Evolutionary conservation across 2,113 vertebrate genomes (phyloP), one percentile per base, ranked within the genome.

Genomic region (Orthonyx spaldingii): DNA sequence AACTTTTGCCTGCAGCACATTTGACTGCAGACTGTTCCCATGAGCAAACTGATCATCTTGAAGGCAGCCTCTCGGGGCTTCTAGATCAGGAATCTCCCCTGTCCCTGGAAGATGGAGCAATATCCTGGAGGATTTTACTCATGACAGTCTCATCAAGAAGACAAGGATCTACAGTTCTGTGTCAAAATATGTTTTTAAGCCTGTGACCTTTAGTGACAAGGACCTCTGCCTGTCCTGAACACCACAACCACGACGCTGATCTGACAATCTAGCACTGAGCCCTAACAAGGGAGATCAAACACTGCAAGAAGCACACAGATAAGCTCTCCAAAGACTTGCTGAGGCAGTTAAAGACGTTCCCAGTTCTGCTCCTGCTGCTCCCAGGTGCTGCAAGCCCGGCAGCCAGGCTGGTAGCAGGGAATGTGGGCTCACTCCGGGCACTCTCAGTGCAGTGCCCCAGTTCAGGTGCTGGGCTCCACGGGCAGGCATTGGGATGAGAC

Each of bases 381-480:
- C 17, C 27, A 16, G 50, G 32, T 37, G 60, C 74, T 61, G 44
- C 20, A 32, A 86, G 47, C 61, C 42, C 11, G 0, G 22, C 27
- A 65, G 17, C 37, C 30, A 32, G 44, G 18, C 70, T 33, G 80
- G 80, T 44, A 72, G 65, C 20, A 68, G 41, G 41, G 59, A 64
- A 39, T 0, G 0, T 0, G 0, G 5, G 9, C 30, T 57, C 22
- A 13, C 24, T 32, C 27, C 0, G 0, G 18, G 20, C 6, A 9
- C 35, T 74, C 46, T 41, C 55, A 14, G 26, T 3, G 6, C 2
- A 4, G 17, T 27, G 30, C 39, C 55, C 50, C 21, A 16, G 85
- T 27, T 0, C 2, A 66, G 33, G 13, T 20, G 19, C 49, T 44
- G 42, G 6, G 30, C 33, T 87, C 44, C 65, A 24, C 2, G 19